Evolutionary conservation across 1,140 invertebrate species (phyloP).

Genomic region (Lanistes nyassanus): DNA sequence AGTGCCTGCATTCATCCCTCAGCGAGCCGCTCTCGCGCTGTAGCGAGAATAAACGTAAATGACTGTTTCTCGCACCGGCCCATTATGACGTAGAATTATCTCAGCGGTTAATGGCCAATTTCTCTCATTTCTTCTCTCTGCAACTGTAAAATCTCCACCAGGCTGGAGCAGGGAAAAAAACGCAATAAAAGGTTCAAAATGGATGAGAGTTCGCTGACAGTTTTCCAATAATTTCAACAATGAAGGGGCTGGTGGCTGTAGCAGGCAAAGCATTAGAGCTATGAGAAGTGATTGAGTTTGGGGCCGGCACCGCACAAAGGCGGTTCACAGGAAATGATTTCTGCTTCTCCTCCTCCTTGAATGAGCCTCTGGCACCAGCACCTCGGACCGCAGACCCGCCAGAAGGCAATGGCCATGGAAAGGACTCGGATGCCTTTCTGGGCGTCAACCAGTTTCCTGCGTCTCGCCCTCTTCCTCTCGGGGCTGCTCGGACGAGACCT

Average conservation of each 20-base stretch:
- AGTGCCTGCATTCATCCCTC: constrained; percentile 25
- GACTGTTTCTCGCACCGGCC: constrained; percentile 18
- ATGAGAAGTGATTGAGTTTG: constrained; percentile 27
- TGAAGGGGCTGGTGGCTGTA: constrained; percentile 27
- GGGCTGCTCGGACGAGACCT: no score
- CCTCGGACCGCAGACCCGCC: no score
- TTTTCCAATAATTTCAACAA: constrained; percentile 38
- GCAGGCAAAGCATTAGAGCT: no score
- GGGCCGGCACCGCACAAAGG: constrained; percentile 20
- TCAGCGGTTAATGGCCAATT: constrained; percentile 34
- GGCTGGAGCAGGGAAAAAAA: constrained; percentile 28
- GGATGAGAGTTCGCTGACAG: constrained; percentile 36
- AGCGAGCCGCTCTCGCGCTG: constrained; percentile 1
- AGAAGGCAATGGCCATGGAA: no score
- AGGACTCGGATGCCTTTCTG: no score
- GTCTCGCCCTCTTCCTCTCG: no score
- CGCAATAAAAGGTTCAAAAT: constrained; percentile 37
- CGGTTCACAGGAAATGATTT: constrained; percentile 31
- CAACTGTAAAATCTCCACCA: constrained; percentile 29
- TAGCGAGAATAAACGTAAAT: constrained; percentile 21
- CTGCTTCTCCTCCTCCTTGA: constrained; percentile 10
- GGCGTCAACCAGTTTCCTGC: no score
- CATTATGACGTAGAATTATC: constrained; percentile 34
- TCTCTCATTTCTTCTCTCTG: constrained; percentile 33
- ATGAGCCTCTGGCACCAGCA: no score